phyloP scores from a whole-genome alignment of 37 sponge, comb jelly and placozoan species.

The Amphimedon queenslandica region DNA sequence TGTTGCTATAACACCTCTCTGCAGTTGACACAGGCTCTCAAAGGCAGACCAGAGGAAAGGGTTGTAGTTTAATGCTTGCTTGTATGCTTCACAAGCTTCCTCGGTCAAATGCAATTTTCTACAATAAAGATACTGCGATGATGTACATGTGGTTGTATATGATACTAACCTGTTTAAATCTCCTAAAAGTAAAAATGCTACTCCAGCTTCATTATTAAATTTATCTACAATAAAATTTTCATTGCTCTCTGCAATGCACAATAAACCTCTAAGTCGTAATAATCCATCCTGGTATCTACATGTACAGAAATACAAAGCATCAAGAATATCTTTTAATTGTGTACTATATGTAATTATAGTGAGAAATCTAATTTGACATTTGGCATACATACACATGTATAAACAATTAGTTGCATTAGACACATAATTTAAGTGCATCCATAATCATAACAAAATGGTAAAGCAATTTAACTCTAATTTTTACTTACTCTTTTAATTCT shows the following conservation, averaged over 20 bases:
- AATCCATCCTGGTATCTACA: slow-evolving; percentile 40
- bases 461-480: neutral
- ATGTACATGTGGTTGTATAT: neutral
- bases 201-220: slow-evolving; percentile 49
- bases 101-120: slow-evolving; percentile 40
- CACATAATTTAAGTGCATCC: no score
- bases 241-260: slow-evolving; percentile 26
- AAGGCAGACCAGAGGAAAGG: slow-evolving; percentile 89
- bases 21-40: slow-evolving; percentile 65
- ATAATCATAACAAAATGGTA: no score
- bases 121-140: neutral
- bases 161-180: slow-evolving; percentile 34
- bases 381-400: no score
- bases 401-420: no score
- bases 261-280: slow-evolving; percentile 27
- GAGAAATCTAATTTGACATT: no score
- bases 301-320: no score
- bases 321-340: no score
- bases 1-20: slow-evolving; percentile 24
- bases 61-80: slow-evolving; percentile 64
- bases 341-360: no score
- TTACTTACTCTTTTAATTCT: slow-evolving; percentile 64
- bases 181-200: slow-evolving; percentile 68
- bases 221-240: slow-evolving; percentile 24
- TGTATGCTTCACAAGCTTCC: slow-evolving; percentile 59